Evolutionary conservation across 2,888 invertebrate genomes (phyloP), one percentile per base, ranked within the genome.

Genomic region (Acronicta leporina): DNA sequence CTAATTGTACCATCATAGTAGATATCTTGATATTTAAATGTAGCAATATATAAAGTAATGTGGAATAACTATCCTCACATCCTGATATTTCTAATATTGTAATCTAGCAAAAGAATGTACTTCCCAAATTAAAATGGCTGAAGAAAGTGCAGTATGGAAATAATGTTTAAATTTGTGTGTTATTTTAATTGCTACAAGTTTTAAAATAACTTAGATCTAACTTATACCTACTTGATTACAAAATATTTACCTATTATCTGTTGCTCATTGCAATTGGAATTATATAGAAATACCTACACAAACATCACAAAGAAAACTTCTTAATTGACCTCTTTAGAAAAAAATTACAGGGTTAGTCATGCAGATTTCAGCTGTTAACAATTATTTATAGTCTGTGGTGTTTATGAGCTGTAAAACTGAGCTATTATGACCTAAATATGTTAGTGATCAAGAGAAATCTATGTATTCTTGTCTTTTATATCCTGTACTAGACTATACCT

Each of bases 391-490:
- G 45, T 53, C 27, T 53, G 48, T 25, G 48, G 25, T 54, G 20
- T 71, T 66, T 46, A 71, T 43, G 41, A 41, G 43, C 41, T 50
- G 51, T 67, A 71, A 67, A 70, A 64, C 25, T 44, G 16, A 33
- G 42, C 40, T 51, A 14, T 0, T 42, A 41, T 70, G 71, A 70
- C 71, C 67, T 71, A 14, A 70, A 65, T 70, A 8, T 16, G 16
- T 33, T 44, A 20, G n/a, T 16, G 43, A 38, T 35, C 5, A 9
- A 48, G 30, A 51, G 38, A 45, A 63, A n/a, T n/a, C n/a, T n/a
- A n/a, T 2, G 20, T 20, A 20, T 20, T 20, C 20, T 20, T 20
- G 20, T 20, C 20, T 20, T 20, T 20, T 20, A 20, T 20, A 63
- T 33, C 33, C 11, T 33, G 33, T 33, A 11, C 11, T 11, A 11